A percentile compares a stretch with the other conserved stretches of the same genome.
These are phyloP conservation scores for Agrochola macilenta DNA, from an alignment of 2,888 invertebrate genomes.

Conservation along the genomic window DNA sequence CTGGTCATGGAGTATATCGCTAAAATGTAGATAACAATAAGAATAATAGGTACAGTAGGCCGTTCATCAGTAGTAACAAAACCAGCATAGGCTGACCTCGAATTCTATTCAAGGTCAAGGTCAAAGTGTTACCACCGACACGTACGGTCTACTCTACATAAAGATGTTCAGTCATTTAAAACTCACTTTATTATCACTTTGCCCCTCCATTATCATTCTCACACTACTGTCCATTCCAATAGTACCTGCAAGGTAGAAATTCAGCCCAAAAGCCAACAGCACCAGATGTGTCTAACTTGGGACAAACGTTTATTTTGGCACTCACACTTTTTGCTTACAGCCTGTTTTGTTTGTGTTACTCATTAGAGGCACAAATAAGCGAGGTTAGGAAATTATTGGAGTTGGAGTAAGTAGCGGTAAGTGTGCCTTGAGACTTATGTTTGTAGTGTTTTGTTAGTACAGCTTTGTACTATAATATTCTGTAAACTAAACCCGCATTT, in stretches of 20 bases:
- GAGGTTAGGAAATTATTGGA: constrained; percentile 15
- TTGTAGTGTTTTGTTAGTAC: background rate
- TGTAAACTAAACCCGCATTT: background rate
- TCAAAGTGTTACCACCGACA: too few species aligned
- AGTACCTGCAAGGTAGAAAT: constrained; percentile 47
- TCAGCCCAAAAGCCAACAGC: constrained; percentile 64
- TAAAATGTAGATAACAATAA: too few species aligned
- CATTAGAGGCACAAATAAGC: constrained; percentile 61
- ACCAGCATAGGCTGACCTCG: too few species aligned
- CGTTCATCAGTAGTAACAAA: too few species aligned
- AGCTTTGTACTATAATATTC: background rate
- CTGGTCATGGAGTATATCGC: too few species aligned
- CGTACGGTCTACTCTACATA: too few species aligned
- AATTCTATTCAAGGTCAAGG: too few species aligned
- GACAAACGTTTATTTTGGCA: constrained; percentile 62
- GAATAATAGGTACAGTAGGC: too few species aligned
- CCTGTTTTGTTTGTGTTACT: constrained; percentile 47
- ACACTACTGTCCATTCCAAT: background rate
- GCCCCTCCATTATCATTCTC: too few species aligned
- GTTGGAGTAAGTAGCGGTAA: constrained; percentile 9
- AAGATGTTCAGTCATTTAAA: too few species aligned
- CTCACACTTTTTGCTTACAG: constrained; percentile 57
- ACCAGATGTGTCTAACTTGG: constrained; percentile 63
- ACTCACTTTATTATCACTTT: background rate
- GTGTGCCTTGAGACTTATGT: constrained; percentile 14